phyloP scores from a whole-genome alignment of 2,888 invertebrate species.

The Metopia argyrocephala region DNA sequence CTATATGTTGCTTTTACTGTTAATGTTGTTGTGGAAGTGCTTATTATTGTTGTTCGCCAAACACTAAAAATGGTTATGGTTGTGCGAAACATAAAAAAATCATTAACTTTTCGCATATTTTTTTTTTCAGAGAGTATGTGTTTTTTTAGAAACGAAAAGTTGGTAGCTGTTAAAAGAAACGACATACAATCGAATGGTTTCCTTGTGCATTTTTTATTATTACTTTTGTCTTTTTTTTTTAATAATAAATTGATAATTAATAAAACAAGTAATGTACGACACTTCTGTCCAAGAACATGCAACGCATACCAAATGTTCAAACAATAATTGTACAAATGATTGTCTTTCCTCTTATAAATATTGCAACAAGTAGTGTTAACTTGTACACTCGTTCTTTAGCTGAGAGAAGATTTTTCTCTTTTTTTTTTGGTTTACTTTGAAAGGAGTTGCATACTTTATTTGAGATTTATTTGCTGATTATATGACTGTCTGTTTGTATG shows the following conservation, averaged over 20 bases:
- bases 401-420: not conserved
- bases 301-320: conserved; percentile 69
- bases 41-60: conserved; percentile 49
- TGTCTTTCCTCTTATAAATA: no score
- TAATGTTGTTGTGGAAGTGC: conserved; percentile 11
- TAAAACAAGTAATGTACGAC: conserved; percentile 74
- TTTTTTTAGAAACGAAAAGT: conserved; percentile 17
- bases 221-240: conserved; percentile 54
- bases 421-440: not conserved
- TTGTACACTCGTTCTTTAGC: not conserved
- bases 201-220: conserved; percentile 57
- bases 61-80: conserved; percentile 59
- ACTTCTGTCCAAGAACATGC: conserved; percentile 69
- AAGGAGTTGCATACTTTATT: conserved; percentile 10
- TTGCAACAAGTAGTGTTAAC: not conserved
- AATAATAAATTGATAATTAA: conserved; percentile 75
- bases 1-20: conserved; percentile 26
- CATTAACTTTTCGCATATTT: conserved; percentile 42
- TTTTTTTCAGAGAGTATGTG: not conserved
- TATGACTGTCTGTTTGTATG: not conserved
- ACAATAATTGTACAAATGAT: conserved; percentile 57
- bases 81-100: conserved; percentile 57
- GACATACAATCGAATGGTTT: not conserved
- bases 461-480: conserved; percentile 51
- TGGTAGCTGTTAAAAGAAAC: not conserved